Percentiles rank a stretch among this genome's conserved stretches.
These are phyloP conservation scores for Thyatira batis DNA, from an alignment of 2,888 invertebrate genomes.

Conservation along the genomic window DNA sequence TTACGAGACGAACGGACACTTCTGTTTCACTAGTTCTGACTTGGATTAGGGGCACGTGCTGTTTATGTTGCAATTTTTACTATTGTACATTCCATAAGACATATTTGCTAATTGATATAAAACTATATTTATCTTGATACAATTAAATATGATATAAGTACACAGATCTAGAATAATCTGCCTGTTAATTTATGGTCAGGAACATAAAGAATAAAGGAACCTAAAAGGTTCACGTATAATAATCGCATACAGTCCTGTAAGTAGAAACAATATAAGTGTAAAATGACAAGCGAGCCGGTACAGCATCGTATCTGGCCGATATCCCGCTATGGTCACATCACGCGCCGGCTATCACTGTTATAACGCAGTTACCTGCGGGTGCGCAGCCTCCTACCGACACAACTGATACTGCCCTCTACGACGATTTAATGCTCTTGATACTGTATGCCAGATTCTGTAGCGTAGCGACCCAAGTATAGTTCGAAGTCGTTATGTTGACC, in stretches of 20 bases:
- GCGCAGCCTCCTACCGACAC: slow-evolving; percentile 47
- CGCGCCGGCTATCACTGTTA: slow-evolving; percentile 73
- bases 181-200: neutral
- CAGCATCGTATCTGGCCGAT: slow-evolving; percentile 32
- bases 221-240: neutral
- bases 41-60: slow-evolving; percentile 54
- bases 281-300: slow-evolving; percentile 41
- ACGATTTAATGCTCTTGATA: slow-evolving; percentile 41
- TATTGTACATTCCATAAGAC: slow-evolving; percentile 7
- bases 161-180: too few species aligned
- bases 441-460: slow-evolving; percentile 13
- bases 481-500: neutral
- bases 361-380: slow-evolving; percentile 66
- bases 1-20: slow-evolving; percentile 56
- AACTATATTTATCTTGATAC: too few species aligned
- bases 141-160: too few species aligned
- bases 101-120: slow-evolving; percentile 15
- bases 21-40: slow-evolving; percentile 53
- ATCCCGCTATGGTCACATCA: slow-evolving; percentile 74
- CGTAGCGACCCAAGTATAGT: neutral
- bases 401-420: slow-evolving; percentile 44
- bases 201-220: neutral
- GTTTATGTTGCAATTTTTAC: slow-evolving; percentile 39
- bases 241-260: slow-evolving; percentile 15
- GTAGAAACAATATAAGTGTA: slow-evolving; percentile 35